Base-by-base conservation (phyloP, 1,140 invertebrate species). In the Harlomillsia oculata region DNA sequence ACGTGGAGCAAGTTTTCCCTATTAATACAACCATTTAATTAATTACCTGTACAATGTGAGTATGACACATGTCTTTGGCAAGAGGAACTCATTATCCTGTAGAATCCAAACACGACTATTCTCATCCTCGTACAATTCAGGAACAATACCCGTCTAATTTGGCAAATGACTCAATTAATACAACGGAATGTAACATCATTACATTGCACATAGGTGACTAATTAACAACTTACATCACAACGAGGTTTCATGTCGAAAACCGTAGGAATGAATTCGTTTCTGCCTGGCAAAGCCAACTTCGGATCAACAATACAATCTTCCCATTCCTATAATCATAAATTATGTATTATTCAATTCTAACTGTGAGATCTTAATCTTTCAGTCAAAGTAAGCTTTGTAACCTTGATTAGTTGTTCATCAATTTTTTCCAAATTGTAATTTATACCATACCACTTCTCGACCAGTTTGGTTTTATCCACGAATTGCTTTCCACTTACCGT, bases 211-310 rank as follows among this genome's bases (percentile, higher is more conserved):
- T n/a, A n/a, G n/a, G n/a, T n/a, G n/a, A n/a, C n/a, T n/a, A n/a
- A n/a, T n/a, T n/a, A n/a, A n/a, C n/a, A n/a, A n/a, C 72, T 74
- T 73, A 84, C 81, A 62, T 81, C 76, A 45, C 78, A 70, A 3
- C 75, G 69, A 1, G 78, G 69, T 60, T 82, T 80, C n/a, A 95
- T 72, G 53, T 85, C 80, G 72, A 97, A 91, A 64, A 82, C 77
- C 0, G 79, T 79, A 0, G 94, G 85, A 69, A 98, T 92, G 72
- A 97, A 97, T 70, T 89, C 87, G 75, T 97, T 97, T 57, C 79
- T 81, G 3, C 73, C 71, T 21, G 93, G 91, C 16, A 97, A 71
- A 56, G 78, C 74, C 0, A 97, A 72, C 54, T 84, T 82, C 1
- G 28, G 9, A 48, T 48, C 28, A 13, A 21, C 21, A 3, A 6